Evolutionary conservation across 2,888 invertebrate genomes (phyloP).

Genomic region (Sinhomidia bicolor): DNA sequence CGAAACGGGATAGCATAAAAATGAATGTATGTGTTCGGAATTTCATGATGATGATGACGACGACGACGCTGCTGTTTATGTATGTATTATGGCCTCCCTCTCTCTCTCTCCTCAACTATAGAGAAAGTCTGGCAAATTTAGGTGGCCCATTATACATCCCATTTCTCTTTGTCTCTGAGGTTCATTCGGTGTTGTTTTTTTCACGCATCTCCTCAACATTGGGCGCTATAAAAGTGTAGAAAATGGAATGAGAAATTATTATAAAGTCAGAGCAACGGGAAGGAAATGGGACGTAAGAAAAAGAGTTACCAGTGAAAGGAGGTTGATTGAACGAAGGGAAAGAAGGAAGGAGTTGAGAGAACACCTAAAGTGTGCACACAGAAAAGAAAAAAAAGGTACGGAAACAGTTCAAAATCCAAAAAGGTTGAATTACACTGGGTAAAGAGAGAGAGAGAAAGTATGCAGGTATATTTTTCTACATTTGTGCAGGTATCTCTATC

Average conservation of each 20-base stretch:
- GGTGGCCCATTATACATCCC: constrained; percentile 27
- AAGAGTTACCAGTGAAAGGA: constrained; percentile 39
- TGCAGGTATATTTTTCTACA: too few relatives aligned
- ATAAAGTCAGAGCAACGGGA: constrained; percentile 25
- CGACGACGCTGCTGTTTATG: too few relatives aligned
- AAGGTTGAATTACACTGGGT: not conserved
- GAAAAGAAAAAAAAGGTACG: not conserved
- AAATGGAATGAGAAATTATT: constrained; percentile 42
- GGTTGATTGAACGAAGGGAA: constrained; percentile 50
- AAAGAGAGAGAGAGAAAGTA: not conserved
- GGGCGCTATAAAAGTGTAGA: constrained; percentile 1
- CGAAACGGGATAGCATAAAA: too few relatives aligned
- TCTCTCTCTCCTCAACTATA: not conserved
- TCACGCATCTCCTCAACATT: not conserved
- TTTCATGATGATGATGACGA: too few relatives aligned
- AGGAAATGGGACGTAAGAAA: constrained; percentile 15
- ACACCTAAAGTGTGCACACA: not conserved
- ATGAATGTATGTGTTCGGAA: too few relatives aligned
- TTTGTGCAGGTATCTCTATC: too few relatives aligned
- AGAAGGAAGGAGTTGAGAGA: too few relatives aligned
- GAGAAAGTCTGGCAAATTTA: constrained; percentile 32
- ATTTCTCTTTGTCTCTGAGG: constrained; percentile 51
- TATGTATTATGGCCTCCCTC: too few relatives aligned
- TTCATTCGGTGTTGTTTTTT: not conserved
- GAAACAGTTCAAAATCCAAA: constrained; percentile 19